Evolutionary conservation across 2,797 vertebrate species (phyloP).

Genomic region (Lagorchestes hirsutus): DNA sequence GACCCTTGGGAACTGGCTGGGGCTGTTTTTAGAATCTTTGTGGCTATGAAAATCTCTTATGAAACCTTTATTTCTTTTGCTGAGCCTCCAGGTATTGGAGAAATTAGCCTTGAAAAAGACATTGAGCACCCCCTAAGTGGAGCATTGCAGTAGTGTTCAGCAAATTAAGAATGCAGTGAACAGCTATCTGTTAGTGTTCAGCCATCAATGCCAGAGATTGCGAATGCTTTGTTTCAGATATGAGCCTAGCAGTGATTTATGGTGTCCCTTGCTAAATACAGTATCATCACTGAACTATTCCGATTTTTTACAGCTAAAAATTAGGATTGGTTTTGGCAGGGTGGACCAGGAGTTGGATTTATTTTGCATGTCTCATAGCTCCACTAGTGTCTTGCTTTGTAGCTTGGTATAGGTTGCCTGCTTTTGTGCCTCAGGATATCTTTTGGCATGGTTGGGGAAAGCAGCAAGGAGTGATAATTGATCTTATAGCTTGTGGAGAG

Average conservation of each 20-base stretch:
- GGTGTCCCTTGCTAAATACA: not conserved
- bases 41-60: not conserved
- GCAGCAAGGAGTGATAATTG: not conserved
- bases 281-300: conserved; percentile 23
- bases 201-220: not conserved
- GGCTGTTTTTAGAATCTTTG: not conserved
- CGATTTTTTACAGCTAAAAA: not conserved
- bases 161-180: conserved; percentile 5
- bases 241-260: conserved; percentile 19
- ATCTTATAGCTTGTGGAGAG: not conserved
- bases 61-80: conserved; percentile 11
- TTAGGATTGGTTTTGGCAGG: conserved; percentile 20
- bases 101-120: conserved; percentile 6
- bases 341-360: conserved; percentile 30
- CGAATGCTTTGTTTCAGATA: conserved; percentile 7
- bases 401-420: conserved; percentile 13
- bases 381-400: conserved; percentile 21
- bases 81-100: conserved; percentile 1
- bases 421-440: conserved; percentile 11
- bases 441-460: not conserved
- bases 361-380: conserved; percentile 10
- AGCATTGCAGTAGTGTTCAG: not conserved
- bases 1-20: not conserved
- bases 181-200: not conserved
- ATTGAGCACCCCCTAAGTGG: not conserved